Base-by-base conservation (phyloP, 2,888 invertebrate genomes). In the Hirudinaria manillensis region DNA sequence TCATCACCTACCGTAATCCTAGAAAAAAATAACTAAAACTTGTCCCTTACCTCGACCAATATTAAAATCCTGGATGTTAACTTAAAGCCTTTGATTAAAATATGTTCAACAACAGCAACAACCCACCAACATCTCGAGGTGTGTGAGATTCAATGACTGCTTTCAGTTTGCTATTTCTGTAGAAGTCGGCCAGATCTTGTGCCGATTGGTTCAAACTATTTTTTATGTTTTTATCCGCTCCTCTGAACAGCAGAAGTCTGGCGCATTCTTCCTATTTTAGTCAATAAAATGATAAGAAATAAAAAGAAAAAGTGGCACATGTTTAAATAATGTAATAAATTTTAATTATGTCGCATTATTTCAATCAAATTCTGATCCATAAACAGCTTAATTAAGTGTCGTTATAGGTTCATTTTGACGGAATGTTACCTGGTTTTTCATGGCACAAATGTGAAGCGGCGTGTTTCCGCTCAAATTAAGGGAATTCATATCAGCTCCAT, bases 161-260 rank as follows among this genome's bases (percentile, higher is more conserved):
- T 51, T 97, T 95, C 77, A 99, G 89, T 83, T 93, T 93, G 87
- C 93, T 89, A 86, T 96, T 95, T 78, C 94, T 95, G 78, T 96
- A 94, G 84, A 99, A 95, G 78, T 97, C 94, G 76, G 98, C 97
- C 78, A 95, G 94, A 89, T 98, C 97, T 87, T 94, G 94, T 68
- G 99, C 93, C 76, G 95, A 94, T 87, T 99, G 98, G 87, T 96
- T 96, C 83, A 96, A 94, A 87, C 91, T 96, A 88, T 99, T 99
- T 77, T 93, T 89, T 73, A 94, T 92, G 83, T 93, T 92, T 82
- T 93, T 92, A 85, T 96, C 94, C 81, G 94, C 94, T 74, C 96
- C 96, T 79, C 98, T 90, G 87, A 97, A 97, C 79, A 99, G 89
- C 81, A 99, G 89, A 84, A 96, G 93, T 80, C 96, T 88, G 76